Base-by-base conservation (phyloP, 2,888 invertebrate genomes). In the Plagodis dolabraria region DNA sequence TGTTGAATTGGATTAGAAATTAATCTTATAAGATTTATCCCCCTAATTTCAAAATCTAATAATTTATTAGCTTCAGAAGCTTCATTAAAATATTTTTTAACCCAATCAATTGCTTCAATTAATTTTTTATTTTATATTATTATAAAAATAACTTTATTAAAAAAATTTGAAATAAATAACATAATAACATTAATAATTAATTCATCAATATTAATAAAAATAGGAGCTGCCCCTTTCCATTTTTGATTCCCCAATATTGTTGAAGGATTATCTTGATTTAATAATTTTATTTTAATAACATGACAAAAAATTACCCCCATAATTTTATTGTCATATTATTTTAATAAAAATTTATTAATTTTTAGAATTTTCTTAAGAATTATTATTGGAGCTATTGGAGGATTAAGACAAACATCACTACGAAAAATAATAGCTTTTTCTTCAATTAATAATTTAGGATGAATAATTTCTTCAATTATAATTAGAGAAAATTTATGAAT, bases 301-400 rank as follows among this genome's bases (percentile, higher is more conserved):
- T 94, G 94, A 89, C 95, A 95, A 94, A 95, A 95, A 94, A 92
- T 94, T 87, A 89, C 93, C 42, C 94, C 94, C 2, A 83, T 95
- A 87, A 88, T 94, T 80, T 69, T 94, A 75, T 71, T 94, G 47
- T 92, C 89, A 51, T 93, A 93, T 80, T 85, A 86, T 77, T 78
- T 83, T 75, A 83, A 86, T 79, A 80, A 79, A 72, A 81, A 83
- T 71, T 85, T 93, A 77, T 74, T 93, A 75, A 72, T 83, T 64
- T 66, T 89, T 57, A 82, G 88, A 76, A 87, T 93, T 81, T 75
- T 94, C 65, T 45, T 90, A 44, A 93, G 92, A 64, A 73, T 85
- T 49, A 67, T 93, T 66, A 76, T 94, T 71, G 93, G 94, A 42
- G 84, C 93, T 56, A 72, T 95, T 62, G 83, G 87, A 70, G 93